These are phyloP conservation scores for Leiothrix lutea DNA, from an alignment of 2,113 vertebrate species.

Conservation along the genomic window DNA sequence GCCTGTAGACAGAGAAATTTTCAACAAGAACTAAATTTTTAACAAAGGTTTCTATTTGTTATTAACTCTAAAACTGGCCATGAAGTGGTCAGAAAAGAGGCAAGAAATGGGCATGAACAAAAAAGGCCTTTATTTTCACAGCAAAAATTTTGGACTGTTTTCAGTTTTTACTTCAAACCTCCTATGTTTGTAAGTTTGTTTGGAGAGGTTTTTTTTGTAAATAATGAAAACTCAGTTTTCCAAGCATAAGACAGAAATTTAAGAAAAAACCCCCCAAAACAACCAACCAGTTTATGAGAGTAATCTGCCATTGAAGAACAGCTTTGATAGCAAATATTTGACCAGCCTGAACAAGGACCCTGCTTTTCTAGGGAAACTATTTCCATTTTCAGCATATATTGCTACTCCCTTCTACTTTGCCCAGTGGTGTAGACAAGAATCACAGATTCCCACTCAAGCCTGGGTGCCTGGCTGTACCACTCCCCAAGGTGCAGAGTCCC, in stretches of 20 bases:
- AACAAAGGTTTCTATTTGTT: neutral
- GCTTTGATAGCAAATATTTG: neutral
- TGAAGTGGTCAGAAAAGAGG: neutral
- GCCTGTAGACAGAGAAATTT: neutral
- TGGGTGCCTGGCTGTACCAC: neutral
- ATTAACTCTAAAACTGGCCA: neutral
- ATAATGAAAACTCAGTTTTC: neutral
- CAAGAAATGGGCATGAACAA: neutral
- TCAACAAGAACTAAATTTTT: neutral
- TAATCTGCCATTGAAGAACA: neutral
- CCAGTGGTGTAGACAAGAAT: neutral
- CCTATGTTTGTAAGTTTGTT: neutral
- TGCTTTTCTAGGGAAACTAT: neutral
- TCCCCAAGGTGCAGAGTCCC: neutral
- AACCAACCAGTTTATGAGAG: neutral
- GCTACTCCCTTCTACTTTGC: neutral
- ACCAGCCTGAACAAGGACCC: neutral
- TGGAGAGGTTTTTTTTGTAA: neutral
- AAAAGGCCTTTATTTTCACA: neutral
- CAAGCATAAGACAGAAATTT: neutral
- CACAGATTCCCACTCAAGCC: too few relatives aligned
- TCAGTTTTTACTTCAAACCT: neutral
- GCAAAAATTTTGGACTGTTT: neutral
- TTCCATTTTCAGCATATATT: neutral
- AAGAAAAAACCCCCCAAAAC: accelerated